Conservation (phyloP, 2,113 vertebrate genomes). For the Pluvianellus socialis region DNA sequence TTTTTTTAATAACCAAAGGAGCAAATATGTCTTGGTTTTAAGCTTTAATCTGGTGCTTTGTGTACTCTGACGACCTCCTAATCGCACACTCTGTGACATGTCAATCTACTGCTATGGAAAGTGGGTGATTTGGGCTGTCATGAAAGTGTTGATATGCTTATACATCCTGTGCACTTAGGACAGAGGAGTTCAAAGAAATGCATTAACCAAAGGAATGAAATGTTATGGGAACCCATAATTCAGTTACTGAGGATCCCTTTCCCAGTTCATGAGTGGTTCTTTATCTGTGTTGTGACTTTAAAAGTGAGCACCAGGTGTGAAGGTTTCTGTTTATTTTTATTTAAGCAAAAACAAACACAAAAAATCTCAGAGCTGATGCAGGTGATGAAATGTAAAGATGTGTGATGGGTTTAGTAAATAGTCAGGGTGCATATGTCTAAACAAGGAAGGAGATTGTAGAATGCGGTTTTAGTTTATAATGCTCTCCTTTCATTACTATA, state of each 20-base stretch:
- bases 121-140: constrained; percentile 15
- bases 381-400: constrained; percentile 65
- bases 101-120: constrained; percentile 28
- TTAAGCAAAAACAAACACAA: constrained; percentile 54
- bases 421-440: constrained; percentile 55
- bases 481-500: constrained; percentile 41
- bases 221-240: constrained; percentile 25
- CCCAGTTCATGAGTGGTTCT: background rate
- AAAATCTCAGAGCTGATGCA: constrained; percentile 44
- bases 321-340: constrained; percentile 47
- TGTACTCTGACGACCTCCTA: constrained; percentile 37
- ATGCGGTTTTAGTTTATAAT: constrained; percentile 41
- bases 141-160: background rate
- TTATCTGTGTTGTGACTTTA: constrained; percentile 35
- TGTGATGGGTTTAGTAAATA: constrained; percentile 58
- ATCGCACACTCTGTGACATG: constrained; percentile 18
- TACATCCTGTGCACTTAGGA: constrained; percentile 29
- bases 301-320: constrained; percentile 50
- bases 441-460: constrained; percentile 45
- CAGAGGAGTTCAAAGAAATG: constrained; percentile 47
- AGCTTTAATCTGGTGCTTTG: constrained; percentile 42
- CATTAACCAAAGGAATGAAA: constrained; percentile 30
- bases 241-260: background rate
- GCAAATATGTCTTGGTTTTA: constrained; percentile 43
- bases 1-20: constrained; percentile 42